These are phyloP conservation scores for Pteruthius melanotis DNA, from an alignment of 2,113 vertebrate species.

Conservation along the genomic window DNA sequence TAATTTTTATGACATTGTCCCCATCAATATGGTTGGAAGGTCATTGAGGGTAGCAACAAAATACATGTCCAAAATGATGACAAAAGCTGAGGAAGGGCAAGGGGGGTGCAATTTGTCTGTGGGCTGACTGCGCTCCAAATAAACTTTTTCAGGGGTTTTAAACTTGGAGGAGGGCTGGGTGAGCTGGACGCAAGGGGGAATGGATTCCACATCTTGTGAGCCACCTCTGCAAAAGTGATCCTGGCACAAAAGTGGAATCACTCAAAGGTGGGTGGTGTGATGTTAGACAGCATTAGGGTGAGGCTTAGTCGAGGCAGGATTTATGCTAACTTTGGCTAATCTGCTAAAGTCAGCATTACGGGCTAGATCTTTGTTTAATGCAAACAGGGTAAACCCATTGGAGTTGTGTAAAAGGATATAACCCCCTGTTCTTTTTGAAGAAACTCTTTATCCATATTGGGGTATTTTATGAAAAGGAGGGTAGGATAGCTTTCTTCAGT, in stretches of 20 bases:
- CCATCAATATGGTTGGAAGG: background rate
- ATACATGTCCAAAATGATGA: background rate
- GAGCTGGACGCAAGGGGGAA: constrained; percentile 55
- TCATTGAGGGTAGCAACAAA: background rate
- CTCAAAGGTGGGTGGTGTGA: constrained; percentile 59
- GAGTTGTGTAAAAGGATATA: background rate
- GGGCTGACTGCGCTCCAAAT: constrained; percentile 40
- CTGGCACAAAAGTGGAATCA: constrained; percentile 58
- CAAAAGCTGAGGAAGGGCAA: background rate
- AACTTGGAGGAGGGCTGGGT: constrained; percentile 62
- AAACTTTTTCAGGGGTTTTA: constrained; percentile 65
- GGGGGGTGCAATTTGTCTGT: background rate
- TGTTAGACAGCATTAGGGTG: background rate
- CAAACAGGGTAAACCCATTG: background rate
- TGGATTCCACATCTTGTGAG: constrained; percentile 62
- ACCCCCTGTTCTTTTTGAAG: background rate
- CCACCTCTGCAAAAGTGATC: constrained; percentile 49
- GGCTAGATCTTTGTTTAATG: background rate
- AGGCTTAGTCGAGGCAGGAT: background rate
- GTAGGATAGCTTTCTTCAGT: background rate
- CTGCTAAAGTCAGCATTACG: constrained; percentile 19
- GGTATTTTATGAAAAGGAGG: background rate
- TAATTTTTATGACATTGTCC: background rate
- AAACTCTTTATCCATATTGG: background rate
- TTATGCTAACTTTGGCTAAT: constrained; percentile 29